These are phyloP conservation scores for Ptilodon capucinus DNA, from an alignment of 2,888 invertebrate species.

Conservation along the genomic window DNA sequence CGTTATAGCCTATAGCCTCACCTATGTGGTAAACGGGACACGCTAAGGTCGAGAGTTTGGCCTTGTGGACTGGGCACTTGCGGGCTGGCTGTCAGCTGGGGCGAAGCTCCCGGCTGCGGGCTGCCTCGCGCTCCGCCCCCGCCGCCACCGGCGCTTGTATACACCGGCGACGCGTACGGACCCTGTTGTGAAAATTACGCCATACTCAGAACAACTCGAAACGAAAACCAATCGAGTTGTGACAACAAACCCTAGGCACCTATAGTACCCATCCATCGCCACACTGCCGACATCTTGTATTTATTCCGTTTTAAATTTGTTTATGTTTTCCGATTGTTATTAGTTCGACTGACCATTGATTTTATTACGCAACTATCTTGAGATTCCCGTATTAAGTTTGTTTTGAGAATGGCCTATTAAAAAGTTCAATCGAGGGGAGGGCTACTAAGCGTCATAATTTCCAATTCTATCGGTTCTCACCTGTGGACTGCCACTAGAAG, in stretches of 20 bases:
- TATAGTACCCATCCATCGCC: no score
- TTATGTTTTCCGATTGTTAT: no score
- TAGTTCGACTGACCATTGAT: no score
- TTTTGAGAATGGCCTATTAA: not conserved
- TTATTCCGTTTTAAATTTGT: no score
- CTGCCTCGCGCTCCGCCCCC: constrained; percentile 89
- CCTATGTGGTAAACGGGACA: constrained; percentile 93
- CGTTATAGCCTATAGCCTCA: constrained; percentile 65
- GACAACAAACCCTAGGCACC: no score
- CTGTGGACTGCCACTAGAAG: constrained; percentile 94
- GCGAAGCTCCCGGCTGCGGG: constrained; percentile 93
- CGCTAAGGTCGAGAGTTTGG: constrained; percentile 94
- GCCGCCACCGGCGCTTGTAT: constrained; percentile 88
- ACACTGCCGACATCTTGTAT: no score
- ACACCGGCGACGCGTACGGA: constrained; percentile 89
- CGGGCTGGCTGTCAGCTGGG: constrained; percentile 90
- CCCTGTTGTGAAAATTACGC: constrained; percentile 81
- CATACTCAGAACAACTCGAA: not conserved
- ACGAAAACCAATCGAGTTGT: not conserved
- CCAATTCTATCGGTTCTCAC: constrained; percentile 67
- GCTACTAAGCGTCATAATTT: not conserved
- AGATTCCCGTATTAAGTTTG: not conserved
- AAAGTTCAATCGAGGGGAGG: not conserved
- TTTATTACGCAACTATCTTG: no score
- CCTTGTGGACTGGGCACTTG: constrained; percentile 96